These are phyloP conservation scores for Remorina albescens DNA, from an alignment of 2,797 vertebrate species.

Conservation along the genomic window DNA sequence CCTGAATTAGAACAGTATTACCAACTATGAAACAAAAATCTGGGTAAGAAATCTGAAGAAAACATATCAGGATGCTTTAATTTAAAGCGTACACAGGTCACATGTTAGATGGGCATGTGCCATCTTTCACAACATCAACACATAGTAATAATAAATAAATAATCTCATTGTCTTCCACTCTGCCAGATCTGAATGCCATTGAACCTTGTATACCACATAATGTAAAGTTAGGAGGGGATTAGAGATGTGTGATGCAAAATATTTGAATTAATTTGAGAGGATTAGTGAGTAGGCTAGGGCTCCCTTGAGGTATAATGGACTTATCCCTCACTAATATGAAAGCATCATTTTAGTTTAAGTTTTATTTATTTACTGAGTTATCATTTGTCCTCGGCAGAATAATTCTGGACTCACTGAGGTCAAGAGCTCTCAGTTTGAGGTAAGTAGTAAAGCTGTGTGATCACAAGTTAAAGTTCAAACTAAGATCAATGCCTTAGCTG, in stretches of 20 bases:
- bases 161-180: constrained; percentile 38
- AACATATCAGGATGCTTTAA: background rate
- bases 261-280: constrained; percentile 66
- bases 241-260: constrained; percentile 57
- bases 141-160: constrained; percentile 14
- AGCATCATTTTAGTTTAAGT: constrained; percentile 25
- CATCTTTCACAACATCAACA: background rate
- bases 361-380: constrained; percentile 9
- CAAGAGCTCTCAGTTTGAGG: constrained; percentile 12
- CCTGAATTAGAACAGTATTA: background rate
- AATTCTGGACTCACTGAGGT: constrained; percentile 5
- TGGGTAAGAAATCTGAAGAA: background rate
- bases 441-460: constrained; percentile 8
- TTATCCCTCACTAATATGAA: constrained; percentile 62
- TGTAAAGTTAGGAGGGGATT: constrained; percentile 63
- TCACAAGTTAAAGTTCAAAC: constrained; percentile 46
- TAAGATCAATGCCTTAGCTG: constrained; percentile 35
- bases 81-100: background rate
- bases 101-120: too few species aligned
- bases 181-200: constrained; percentile 31
- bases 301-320: constrained; percentile 54
- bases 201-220: constrained; percentile 43
- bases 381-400: constrained; percentile 8
- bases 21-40: background rate
- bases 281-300: constrained; percentile 48